Percentiles rank a stretch among this genome's conserved stretches.
These are phyloP conservation scores for Mesopsocus fuscifrons DNA, from an alignment of 2,888 invertebrate species.

Conservation along the genomic window DNA sequence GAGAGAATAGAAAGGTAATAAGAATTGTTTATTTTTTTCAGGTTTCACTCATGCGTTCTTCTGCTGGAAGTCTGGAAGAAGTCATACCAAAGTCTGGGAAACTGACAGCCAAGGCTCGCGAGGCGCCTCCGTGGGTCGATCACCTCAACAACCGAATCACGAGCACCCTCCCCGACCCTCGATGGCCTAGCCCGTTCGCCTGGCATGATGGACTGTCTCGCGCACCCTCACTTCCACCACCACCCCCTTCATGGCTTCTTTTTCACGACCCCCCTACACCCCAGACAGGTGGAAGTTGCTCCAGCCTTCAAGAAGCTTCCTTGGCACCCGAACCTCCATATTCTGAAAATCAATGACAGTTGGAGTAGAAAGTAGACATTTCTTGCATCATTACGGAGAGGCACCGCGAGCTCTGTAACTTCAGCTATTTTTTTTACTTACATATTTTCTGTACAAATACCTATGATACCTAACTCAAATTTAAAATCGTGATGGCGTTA, in stretches of 20 bases:
- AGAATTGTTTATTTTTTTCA: slow-evolving; percentile 38
- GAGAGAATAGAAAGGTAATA: too few relatives aligned
- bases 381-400: too few relatives aligned
- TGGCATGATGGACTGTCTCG: slow-evolving; percentile 5
- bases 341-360: slow-evolving; percentile 21
- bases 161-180: neutral
- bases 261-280: neutral
- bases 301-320: slow-evolving; percentile 27
- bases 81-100: slow-evolving; percentile 23
- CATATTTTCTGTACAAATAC: too few relatives aligned
- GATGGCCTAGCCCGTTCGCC: neutral
- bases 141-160: slow-evolving; percentile 1
- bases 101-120: slow-evolving; percentile 15
- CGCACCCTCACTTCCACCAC: slow-evolving; percentile 1
- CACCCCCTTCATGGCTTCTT: neutral
- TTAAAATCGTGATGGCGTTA: too few relatives aligned
- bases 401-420: too few relatives aligned
- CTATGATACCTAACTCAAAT: too few relatives aligned
- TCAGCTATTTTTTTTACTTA: too few relatives aligned
- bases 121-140: slow-evolving; percentile 4
- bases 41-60: slow-evolving; percentile 37
- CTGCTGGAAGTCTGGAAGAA: slow-evolving; percentile 34
- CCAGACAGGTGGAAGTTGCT: neutral
- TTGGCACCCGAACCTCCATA: slow-evolving; percentile 28
- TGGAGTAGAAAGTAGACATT: too few relatives aligned